phyloP scores from a whole-genome alignment of 1,140 invertebrate species.

The Paraescarpia echinospica region DNA sequence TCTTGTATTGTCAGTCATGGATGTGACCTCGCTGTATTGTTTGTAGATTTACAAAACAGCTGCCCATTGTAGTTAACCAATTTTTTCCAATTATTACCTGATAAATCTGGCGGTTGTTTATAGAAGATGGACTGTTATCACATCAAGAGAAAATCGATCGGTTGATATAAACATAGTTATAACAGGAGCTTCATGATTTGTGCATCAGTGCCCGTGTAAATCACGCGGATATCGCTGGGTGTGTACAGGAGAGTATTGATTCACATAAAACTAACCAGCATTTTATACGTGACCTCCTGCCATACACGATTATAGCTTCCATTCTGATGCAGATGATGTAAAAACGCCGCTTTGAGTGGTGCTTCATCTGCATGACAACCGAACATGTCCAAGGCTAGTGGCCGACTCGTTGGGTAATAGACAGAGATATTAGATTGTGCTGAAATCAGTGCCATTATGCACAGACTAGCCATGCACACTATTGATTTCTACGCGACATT shows the following conservation, averaged over 20 bases:
- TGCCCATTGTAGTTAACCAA: not conserved
- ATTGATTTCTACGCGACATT: not conserved
- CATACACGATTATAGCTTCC: not conserved
- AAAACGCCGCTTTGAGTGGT: not conserved
- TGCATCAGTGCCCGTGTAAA: not conserved
- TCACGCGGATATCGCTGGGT: not conserved
- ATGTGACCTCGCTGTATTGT: not conserved
- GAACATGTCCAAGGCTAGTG: not conserved
- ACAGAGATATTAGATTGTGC: not conserved
- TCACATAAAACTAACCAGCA: not conserved
- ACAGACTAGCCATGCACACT: not conserved
- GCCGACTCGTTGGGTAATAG: not conserved
- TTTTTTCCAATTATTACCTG: not conserved
- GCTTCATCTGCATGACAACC: not conserved
- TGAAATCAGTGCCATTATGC: not conserved
- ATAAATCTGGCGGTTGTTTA: not conserved
- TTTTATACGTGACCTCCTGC: not conserved
- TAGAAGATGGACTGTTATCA: not conserved
- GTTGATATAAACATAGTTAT: not conserved
- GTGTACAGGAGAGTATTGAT: not conserved
- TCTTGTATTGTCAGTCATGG: not conserved
- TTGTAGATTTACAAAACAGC: not conserved
- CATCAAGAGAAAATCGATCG: not conserved
- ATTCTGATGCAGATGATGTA: not conserved
- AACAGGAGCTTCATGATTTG: not conserved